Evolutionary conservation across 2,797 vertebrate species (phyloP).

Genomic region (Esox lucius): DNA sequence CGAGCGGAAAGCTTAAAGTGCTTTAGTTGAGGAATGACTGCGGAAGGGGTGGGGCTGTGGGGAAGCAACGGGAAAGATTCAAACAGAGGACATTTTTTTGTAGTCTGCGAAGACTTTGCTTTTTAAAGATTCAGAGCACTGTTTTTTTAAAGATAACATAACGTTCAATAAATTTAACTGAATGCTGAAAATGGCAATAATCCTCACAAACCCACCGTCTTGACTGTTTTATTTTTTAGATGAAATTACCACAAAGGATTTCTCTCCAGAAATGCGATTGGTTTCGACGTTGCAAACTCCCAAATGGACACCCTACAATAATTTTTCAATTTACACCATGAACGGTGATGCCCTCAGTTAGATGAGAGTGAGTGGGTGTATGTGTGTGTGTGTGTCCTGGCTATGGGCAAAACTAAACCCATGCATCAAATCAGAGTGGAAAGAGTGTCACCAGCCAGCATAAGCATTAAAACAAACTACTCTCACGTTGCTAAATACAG

Average conservation of each 20-base stretch:
- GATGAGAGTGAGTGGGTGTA: conserved; percentile 37
- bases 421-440: conserved; percentile 62
- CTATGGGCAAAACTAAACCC: conserved; percentile 49
- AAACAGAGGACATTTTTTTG: conserved; percentile 63
- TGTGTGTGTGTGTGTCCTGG: conserved; percentile 46
- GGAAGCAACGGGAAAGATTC: conserved; percentile 60
- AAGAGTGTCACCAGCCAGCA: conserved; percentile 52
- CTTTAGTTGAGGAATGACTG: conserved; percentile 2
- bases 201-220: too few relatives aligned
- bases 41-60: conserved; percentile 23
- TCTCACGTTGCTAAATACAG: conserved; percentile 72
- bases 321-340: conserved; percentile 71
- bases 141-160: conserved; percentile 11
- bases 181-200: not conserved
- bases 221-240: too few relatives aligned
- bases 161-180: not conserved
- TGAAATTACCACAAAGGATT: conserved; percentile 15
- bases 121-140: not conserved
- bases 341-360: conserved; percentile 51
- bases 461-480: conserved; percentile 68
- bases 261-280: conserved; percentile 33
- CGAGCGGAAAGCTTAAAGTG: conserved; percentile 63
- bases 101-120: conserved; percentile 36
- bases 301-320: conserved; percentile 60
- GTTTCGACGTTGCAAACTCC: conserved; percentile 42